Conservation (phyloP, 2,888 invertebrate genomes). For the Pheosia tremula region DNA sequence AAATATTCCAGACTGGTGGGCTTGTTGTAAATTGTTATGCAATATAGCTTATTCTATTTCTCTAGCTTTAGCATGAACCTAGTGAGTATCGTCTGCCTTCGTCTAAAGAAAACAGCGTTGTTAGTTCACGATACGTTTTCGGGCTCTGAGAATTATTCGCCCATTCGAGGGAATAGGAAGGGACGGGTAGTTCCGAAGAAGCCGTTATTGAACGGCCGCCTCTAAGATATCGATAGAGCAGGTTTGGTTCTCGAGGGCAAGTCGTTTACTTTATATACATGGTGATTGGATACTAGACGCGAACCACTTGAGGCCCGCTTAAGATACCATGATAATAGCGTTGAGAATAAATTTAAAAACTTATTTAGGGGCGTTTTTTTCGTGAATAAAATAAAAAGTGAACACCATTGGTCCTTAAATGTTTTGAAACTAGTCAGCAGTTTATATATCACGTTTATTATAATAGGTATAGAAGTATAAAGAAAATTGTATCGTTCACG, state of each 20-base stretch:
- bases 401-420: no score
- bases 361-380: no score
- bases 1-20: background rate
- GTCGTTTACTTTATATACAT: constrained; percentile 10
- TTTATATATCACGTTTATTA: background rate
- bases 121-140: background rate
- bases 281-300: no score
- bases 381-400: no score
- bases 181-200: constrained; percentile 3
- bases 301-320: no score
- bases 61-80: background rate
- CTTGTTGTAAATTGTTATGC: background rate
- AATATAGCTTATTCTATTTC: background rate
- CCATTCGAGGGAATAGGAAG: constrained; percentile 10
- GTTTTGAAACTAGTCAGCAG: no score
- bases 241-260: constrained; percentile 18
- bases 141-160: constrained; percentile 1
- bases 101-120: background rate
- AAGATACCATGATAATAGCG: no score
- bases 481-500: background rate
- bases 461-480: no score
- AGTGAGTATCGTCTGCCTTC: background rate
- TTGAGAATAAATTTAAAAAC: no score
- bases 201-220: constrained; percentile 16
- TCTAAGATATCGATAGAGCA: constrained; percentile 31